Evolutionary conservation across 1,140 invertebrate genomes (phyloP).

Genomic region (Ectropis grisescens): DNA sequence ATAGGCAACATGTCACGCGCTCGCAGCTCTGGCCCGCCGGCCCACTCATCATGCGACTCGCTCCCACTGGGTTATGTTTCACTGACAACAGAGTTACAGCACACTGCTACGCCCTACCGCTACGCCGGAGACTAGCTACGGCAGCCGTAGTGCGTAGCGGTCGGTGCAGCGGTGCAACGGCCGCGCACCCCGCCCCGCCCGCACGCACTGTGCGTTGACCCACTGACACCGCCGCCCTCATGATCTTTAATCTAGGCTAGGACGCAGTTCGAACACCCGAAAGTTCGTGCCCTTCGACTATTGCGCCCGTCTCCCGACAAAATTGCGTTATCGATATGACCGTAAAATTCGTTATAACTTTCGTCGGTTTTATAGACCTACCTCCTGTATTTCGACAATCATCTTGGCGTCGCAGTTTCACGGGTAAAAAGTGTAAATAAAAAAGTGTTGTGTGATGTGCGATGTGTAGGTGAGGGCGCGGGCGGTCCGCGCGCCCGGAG

Average conservation of each 20-base stretch:
- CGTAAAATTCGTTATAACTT: too few relatives aligned
- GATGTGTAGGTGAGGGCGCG: constrained; percentile 6
- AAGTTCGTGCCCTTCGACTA: constrained; percentile 3
- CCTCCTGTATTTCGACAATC: constrained; percentile 65
- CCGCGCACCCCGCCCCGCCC: constrained; percentile 41
- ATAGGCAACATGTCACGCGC: too few relatives aligned
- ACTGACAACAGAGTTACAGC: too few relatives aligned
- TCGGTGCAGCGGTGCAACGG: constrained; percentile 51
- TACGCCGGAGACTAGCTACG: constrained; percentile 30
- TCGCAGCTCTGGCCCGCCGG: too few relatives aligned
- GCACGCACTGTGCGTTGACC: constrained; percentile 64
- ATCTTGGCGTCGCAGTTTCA: constrained; percentile 28
- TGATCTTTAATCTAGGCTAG: constrained; percentile 58
- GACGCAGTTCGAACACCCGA: constrained; percentile 17
- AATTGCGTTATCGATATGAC: background rate
- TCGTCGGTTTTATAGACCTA: too few relatives aligned
- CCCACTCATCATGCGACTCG: too few relatives aligned
- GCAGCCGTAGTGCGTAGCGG: constrained; percentile 32
- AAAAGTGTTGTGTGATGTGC: too few relatives aligned
- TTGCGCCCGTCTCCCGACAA: constrained; percentile 1
- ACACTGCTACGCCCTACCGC: too few relatives aligned
- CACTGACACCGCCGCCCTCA: constrained; percentile 53
- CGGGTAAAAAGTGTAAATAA: too few relatives aligned
- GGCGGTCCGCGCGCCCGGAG: constrained; percentile 46
- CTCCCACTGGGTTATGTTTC: too few relatives aligned